Evolutionary conservation across 2,888 invertebrate species (phyloP).

Genomic region (Nemotelus nigrinus): DNA sequence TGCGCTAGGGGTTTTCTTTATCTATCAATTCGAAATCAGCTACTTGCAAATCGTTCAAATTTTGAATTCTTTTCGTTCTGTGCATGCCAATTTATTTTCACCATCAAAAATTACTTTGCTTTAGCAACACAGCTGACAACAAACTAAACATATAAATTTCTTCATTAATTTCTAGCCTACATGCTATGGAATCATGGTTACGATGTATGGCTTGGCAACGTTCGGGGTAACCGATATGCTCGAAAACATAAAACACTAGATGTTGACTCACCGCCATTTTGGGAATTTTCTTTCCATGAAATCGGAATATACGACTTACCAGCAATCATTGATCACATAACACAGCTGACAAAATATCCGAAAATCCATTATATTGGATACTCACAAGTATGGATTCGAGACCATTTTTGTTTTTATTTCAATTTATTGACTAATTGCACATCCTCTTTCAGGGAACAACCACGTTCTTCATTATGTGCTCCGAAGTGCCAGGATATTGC

Average conservation of each 20-base stretch:
- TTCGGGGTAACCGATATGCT: slow-evolving; percentile 53
- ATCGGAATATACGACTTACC: slow-evolving; percentile 69
- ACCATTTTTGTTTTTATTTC: neutral
- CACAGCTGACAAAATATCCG: slow-evolving; percentile 59
- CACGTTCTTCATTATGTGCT: slow-evolving; percentile 63
- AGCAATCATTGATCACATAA: slow-evolving; percentile 66
- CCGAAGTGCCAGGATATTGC: slow-evolving; percentile 67
- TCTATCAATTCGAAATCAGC: neutral
- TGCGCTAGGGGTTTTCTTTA: too few species aligned
- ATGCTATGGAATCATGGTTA: slow-evolving; percentile 52
- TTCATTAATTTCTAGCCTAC: slow-evolving; percentile 46
- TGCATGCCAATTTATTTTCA: neutral
- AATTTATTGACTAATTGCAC: neutral
- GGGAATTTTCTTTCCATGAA: slow-evolving; percentile 65
- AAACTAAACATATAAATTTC: neutral
- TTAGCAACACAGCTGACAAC: neutral
- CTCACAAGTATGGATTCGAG: slow-evolving; percentile 63
- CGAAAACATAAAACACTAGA: slow-evolving; percentile 47
- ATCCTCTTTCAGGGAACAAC: slow-evolving; percentile 67
- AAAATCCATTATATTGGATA: slow-evolving; percentile 68
- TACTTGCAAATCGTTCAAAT: neutral
- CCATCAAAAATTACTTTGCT: neutral
- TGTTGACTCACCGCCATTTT: slow-evolving; percentile 45
- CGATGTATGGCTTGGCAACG: slow-evolving; percentile 54
- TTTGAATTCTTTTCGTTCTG: neutral